Evolutionary conservation across 1,140 invertebrate genomes (phyloP).

Genomic region (Antheraea mylitta): DNA sequence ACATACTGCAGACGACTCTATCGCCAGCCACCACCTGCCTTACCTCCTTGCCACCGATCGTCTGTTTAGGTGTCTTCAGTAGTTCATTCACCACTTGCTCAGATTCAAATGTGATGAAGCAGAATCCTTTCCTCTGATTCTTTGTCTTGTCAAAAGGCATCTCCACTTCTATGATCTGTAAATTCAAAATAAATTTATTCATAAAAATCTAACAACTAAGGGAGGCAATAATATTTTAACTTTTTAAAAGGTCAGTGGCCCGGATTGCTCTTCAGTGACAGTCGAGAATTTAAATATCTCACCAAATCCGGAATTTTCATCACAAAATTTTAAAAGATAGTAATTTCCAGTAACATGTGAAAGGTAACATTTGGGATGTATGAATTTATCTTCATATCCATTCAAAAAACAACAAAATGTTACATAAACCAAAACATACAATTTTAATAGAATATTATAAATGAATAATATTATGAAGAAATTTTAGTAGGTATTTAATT

Average conservation of each 20-base stretch:
- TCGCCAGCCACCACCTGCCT: conserved; percentile 24
- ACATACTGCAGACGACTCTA: too few species aligned
- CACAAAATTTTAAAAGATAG: conserved; percentile 26
- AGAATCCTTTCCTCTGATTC: conserved; percentile 96
- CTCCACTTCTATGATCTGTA: conserved; percentile 94
- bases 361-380: conserved; percentile 1
- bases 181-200: conserved; percentile 30
- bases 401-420: neutral
- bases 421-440: too few species aligned
- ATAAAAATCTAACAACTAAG: neutral
- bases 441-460: too few species aligned
- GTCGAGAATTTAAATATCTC: conserved; percentile 63
- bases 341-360: neutral
- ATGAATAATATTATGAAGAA: too few species aligned
- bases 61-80: conserved; percentile 94
- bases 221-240: neutral
- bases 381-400: neutral
- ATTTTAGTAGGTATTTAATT: too few species aligned
- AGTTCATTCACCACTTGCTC: conserved; percentile 95
- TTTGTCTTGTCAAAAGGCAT: conserved; percentile 98
- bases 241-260: conserved; percentile 59
- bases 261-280: conserved; percentile 61
- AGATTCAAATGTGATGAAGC: conserved; percentile 96
- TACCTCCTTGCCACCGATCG: conserved; percentile 94
- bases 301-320: conserved; percentile 74